A percentile compares a stretch with the other conserved stretches of the same genome.
Conservation (phyloP, 2,113 vertebrate genomes). For the Trachemys scripta region DNA sequence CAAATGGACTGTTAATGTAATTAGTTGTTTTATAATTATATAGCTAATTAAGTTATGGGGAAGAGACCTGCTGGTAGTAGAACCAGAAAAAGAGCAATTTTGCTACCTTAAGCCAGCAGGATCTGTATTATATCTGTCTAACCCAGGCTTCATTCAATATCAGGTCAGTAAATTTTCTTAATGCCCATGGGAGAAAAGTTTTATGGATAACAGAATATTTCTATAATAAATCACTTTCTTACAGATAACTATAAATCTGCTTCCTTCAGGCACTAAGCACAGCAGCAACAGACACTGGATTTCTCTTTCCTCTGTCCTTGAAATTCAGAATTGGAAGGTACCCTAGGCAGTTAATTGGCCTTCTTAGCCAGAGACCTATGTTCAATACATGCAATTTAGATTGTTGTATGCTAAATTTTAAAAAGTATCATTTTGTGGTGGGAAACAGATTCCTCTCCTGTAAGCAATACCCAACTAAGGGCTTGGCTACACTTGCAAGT, state of each 20-base stretch:
- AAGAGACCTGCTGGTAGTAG: background rate
- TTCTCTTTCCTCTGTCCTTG: background rate
- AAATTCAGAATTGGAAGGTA: background rate
- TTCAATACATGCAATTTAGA: background rate
- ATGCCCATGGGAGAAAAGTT: background rate
- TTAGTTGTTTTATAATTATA: constrained; percentile 16
- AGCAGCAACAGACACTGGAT: background rate
- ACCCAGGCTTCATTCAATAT: background rate
- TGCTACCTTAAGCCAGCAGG: background rate
- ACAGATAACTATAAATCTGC: background rate
- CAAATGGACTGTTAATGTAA: constrained; percentile 7
- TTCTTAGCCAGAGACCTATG: background rate
- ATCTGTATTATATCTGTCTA: background rate
- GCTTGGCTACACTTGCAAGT: too few relatives aligned
- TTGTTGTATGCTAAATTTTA: background rate
- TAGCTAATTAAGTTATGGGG: constrained; percentile 26
- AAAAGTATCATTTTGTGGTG: background rate
- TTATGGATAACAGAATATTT: background rate
- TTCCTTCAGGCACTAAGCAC: background rate
- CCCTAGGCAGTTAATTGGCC: background rate
- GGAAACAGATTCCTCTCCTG: background rate
- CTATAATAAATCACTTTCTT: background rate
- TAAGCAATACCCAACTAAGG: background rate
- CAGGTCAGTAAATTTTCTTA: background rate
- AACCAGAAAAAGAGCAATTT: background rate